Evolutionary conservation across 1,140 invertebrate species (phyloP).

Genomic region (Battus philenor): DNA sequence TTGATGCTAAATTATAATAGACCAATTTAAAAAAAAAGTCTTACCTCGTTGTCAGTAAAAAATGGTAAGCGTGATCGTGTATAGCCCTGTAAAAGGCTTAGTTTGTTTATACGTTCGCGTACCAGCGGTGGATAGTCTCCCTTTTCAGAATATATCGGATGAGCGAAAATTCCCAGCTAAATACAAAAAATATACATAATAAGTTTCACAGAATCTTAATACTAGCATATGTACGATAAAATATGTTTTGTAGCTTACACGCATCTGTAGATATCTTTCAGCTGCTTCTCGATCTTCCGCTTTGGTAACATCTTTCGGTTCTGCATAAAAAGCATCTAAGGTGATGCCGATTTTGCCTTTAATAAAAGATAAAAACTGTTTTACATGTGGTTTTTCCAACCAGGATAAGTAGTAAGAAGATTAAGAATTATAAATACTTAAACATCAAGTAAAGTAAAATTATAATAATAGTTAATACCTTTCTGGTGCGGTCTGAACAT

Average conservation of each 20-base stretch:
- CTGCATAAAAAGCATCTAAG: slow-evolving; percentile 76
- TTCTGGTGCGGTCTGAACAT: slow-evolving; percentile 78
- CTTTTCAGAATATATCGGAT: slow-evolving; percentile 79
- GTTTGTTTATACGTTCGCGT: slow-evolving; percentile 75
- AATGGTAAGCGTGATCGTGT: slow-evolving; percentile 77
- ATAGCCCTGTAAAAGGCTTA: slow-evolving; percentile 77
- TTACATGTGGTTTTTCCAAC: no score
- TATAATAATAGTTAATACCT: slow-evolving; percentile 43
- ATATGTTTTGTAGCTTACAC: slow-evolving; percentile 40
- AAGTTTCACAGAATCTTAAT: neutral
- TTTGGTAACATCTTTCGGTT: slow-evolving; percentile 67
- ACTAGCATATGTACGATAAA: neutral
- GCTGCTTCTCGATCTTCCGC: slow-evolving; percentile 74
- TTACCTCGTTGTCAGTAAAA: slow-evolving; percentile 77
- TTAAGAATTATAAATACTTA: no score
- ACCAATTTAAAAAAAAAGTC: no score
- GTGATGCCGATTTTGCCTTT: slow-evolving; percentile 78
- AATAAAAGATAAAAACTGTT: slow-evolving; percentile 21
- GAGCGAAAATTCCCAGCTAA: slow-evolving; percentile 79
- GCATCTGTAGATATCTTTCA: slow-evolving; percentile 75
- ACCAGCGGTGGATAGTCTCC: slow-evolving; percentile 82
- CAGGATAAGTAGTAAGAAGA: no score
- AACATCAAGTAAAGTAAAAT: neutral
- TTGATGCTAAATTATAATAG: no score
- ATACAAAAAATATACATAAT: slow-evolving; percentile 25